Evolutionary conservation across 2,113 vertebrate species (phyloP), one percentile per base, ranked within the genome.

Genomic region (Tupaia tana): DNA sequence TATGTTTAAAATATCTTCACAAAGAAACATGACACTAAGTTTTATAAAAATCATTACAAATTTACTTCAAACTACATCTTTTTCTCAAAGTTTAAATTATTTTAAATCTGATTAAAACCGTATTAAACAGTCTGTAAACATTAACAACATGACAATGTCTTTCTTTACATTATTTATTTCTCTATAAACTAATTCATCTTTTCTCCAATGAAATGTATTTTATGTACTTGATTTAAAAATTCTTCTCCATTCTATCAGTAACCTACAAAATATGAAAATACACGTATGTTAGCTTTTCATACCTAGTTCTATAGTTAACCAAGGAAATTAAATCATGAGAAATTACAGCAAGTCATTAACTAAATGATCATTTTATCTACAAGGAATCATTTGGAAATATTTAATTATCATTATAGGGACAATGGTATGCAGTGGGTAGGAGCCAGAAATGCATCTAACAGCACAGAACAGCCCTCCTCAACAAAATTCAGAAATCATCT

Each of bases 171-270:
- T 79, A 85, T 79, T 83, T 73, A 25, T 18, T n/a, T 77, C 70
- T 87, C 88, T 87, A 93, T 34, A 69, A 93, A 9, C 54, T 69
- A 86, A 81, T 78, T 70, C 34, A 93, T 69, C 77, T 87, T 91
- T 58, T 59, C 43, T 52, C 61, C 61, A 93, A 31, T 81, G n/a
- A 83, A 71, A 18, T 83, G 20, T 78, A 87, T 20, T 66, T 31
- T 83, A 90, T 19, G 12, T 6, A 58, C 29, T 86, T 63, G 14
- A 77, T 29, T 71, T 27, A n/a, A 83, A 87, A 87, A 71, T 56
- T 81, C 54, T 61, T 71, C 27, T 81, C 29, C 24, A 90, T 78
- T 94, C 67, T 86, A 87, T 18, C 52, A 83, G 29, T 56, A 90
- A 75, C 29, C 31, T 34, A 85, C 19, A 92, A 89, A 92, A 63